Conservation (phyloP, 2,113 vertebrate species). For the Antechinus stuartii region DNA sequence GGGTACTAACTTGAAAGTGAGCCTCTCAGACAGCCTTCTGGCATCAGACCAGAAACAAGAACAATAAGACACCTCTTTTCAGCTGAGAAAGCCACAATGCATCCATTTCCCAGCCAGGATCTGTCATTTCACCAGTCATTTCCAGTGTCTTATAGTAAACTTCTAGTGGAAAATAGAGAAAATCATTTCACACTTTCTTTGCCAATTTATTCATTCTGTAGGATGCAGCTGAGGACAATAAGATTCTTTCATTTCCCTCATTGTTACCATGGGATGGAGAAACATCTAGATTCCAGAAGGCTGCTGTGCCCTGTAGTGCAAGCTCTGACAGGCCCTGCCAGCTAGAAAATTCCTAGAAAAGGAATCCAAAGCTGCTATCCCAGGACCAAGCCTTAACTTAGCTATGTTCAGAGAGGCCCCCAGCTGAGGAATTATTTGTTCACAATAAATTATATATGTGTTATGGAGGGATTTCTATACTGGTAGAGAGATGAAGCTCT, state of each 20-base stretch:
- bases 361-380: background rate
- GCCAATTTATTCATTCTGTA: background rate
- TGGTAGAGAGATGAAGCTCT: background rate
- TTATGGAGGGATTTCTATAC: background rate
- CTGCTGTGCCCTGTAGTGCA: background rate
- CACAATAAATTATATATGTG: background rate
- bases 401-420: background rate
- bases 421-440: background rate
- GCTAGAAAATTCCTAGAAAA: background rate
- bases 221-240: background rate
- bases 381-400: background rate
- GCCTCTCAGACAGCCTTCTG: constrained; percentile 53
- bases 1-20: constrained; percentile 40
- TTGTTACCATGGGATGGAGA: background rate
- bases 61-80: constrained; percentile 71
- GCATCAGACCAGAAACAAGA: constrained; percentile 63
- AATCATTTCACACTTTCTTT: background rate
- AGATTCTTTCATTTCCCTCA: background rate
- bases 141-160: background rate
- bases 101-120: constrained; percentile 60
- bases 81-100: constrained; percentile 66
- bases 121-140: constrained; percentile 12
- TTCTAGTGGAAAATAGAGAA: background rate
- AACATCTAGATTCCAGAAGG: background rate
- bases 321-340: background rate